Percentiles rank a stretch among this genome's conserved stretches.
phyloP scores from a whole-genome alignment of 2,888 invertebrate species.

The Dolichopus griseipennis region DNA sequence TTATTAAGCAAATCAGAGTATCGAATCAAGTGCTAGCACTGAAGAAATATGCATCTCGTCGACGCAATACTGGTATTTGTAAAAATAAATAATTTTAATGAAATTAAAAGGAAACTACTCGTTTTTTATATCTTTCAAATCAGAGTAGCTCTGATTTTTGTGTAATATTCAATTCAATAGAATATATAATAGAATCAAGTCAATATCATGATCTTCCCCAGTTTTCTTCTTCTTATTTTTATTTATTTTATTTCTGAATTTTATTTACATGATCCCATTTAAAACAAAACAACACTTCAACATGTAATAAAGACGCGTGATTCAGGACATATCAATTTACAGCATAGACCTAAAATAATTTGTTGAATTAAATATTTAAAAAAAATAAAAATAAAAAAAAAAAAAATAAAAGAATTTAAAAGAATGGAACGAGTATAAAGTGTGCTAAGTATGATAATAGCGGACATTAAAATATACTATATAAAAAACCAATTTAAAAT shows the following conservation, averaged over 20 bases:
- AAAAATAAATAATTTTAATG: too few relatives aligned
- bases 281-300: not conserved
- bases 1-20: too few relatives aligned
- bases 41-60: too few relatives aligned
- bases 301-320: not conserved
- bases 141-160: too few relatives aligned
- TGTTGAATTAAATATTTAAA: not conserved
- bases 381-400: not conserved
- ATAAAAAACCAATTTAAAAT: not conserved
- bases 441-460: not conserved
- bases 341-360: not conserved
- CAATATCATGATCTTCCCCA: not conserved
- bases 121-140: too few relatives aligned
- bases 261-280: not conserved
- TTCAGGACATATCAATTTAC: conserved; percentile 1
- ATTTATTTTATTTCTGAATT: too few relatives aligned
- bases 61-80: too few relatives aligned
- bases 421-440: not conserved
- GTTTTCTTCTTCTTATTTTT: too few relatives aligned
- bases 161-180: too few relatives aligned
- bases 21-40: too few relatives aligned
- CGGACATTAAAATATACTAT: not conserved
- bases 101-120: too few relatives aligned
- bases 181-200: not conserved
- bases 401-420: not conserved